phyloP scores from a whole-genome alignment of 2,797 vertebrate genomes.

The Anniella stebbinsi region DNA sequence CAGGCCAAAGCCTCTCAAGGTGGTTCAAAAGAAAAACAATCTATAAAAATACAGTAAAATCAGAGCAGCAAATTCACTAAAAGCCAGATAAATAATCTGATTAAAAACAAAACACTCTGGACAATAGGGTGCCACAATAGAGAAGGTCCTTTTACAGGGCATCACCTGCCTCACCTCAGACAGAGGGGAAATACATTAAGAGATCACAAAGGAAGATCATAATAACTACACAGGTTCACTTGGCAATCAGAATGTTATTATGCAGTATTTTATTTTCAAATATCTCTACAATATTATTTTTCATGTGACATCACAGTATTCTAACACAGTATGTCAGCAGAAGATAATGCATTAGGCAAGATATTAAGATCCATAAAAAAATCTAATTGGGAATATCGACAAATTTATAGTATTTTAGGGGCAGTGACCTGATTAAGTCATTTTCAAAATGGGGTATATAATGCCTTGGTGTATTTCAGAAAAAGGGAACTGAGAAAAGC shows the following conservation, averaged over 20 bases:
- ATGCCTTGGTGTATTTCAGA: neutral
- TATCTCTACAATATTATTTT: neutral
- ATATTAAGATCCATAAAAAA: slow-evolving; percentile 6
- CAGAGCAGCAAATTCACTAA: neutral
- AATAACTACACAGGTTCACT: neutral
- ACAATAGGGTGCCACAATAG: neutral
- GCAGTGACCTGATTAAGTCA: neutral
- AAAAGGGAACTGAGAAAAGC: neutral
- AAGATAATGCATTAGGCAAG: neutral
- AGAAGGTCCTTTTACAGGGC: neutral
- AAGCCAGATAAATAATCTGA: neutral
- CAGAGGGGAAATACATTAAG: neutral
- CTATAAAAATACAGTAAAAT: neutral
- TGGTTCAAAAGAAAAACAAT: neutral
- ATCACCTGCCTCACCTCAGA: neutral
- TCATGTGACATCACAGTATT: neutral
- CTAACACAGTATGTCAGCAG: slow-evolving; percentile 23
- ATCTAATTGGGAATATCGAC: slow-evolving; percentile 7
- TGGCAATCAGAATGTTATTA: neutral
- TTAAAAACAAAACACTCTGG: neutral
- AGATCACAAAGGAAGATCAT: neutral
- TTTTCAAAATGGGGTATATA: neutral
- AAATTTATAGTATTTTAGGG: neutral
- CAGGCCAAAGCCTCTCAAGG: neutral
- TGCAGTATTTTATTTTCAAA: neutral